Evolutionary conservation across 2,797 vertebrate species (phyloP).

Genomic region (Smutsia temminckii): DNA sequence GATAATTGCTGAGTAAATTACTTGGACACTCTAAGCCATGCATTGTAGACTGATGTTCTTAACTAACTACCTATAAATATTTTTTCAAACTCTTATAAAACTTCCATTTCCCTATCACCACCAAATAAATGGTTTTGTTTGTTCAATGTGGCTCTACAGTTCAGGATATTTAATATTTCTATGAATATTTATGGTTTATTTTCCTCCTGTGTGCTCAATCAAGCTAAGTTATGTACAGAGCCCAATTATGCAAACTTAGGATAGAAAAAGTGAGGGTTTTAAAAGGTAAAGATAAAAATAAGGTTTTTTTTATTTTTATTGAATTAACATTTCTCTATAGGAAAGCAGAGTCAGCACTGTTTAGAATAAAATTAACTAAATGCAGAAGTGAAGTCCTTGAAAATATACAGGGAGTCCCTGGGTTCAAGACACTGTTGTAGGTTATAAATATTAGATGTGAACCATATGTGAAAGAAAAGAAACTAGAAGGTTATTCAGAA

Average conservation of each 20-base stretch:
- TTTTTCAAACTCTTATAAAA: conserved; percentile 30
- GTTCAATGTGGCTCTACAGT: background rate
- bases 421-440: background rate
- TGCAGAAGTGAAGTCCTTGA: background rate
- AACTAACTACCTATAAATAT: background rate
- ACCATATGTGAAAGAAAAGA: background rate
- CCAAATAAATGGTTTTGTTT: background rate
- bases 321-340: conserved; percentile 1
- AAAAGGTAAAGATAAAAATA: conserved; percentile 25
- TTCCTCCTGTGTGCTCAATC: background rate
- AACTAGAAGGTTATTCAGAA: conserved; percentile 1
- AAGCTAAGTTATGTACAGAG: conserved; percentile 25
- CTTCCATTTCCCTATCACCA: background rate
- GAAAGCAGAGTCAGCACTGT: background rate
- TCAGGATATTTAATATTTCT: conserved; percentile 19
- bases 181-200: background rate
- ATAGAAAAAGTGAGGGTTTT: background rate
- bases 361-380: conserved; percentile 34
- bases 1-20: conserved; percentile 23
- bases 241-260: background rate
- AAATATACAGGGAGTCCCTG: background rate
- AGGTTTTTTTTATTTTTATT: background rate
- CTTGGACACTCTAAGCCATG: background rate
- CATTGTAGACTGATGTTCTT: background rate
- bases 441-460: background rate